Conservation (phyloP, 2,888 invertebrate species). For the Cryptophagus acutangulus region DNA sequence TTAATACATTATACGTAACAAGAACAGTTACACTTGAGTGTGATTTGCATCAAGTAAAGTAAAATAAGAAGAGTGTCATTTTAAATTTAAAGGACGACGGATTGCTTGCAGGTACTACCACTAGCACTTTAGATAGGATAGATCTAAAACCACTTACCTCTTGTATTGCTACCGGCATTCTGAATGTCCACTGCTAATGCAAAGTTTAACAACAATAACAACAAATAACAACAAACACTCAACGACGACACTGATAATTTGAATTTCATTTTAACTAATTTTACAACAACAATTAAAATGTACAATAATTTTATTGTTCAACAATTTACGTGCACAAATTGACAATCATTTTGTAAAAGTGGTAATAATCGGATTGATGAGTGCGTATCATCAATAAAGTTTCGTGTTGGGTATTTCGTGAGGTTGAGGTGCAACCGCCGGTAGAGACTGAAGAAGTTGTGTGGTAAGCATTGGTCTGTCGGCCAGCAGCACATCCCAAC, state of each 20-base stretch:
- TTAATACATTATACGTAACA: too few relatives aligned
- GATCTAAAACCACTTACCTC: slow-evolving; percentile 36
- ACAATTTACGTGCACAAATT: too few relatives aligned
- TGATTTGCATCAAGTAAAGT: too few relatives aligned
- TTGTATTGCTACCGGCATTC: slow-evolving; percentile 22
- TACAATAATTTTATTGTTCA: slow-evolving; percentile 4
- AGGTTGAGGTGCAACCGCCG: slow-evolving; percentile 30
- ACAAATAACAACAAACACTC: too few relatives aligned
- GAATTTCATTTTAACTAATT: slow-evolving; percentile 32
- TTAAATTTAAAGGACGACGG: too few relatives aligned
- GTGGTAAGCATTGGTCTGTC: slow-evolving; percentile 39
- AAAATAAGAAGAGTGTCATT: too few relatives aligned
- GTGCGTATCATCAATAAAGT: too few relatives aligned
- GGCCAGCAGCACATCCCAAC: slow-evolving; percentile 46
- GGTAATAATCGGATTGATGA: slow-evolving; percentile 2
- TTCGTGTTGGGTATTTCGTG: too few relatives aligned
- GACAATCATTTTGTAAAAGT: too few relatives aligned
- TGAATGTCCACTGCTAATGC: slow-evolving; percentile 28
- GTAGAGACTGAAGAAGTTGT: slow-evolving; percentile 31
- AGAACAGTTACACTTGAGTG: too few relatives aligned
- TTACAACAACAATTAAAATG: slow-evolving; percentile 9
- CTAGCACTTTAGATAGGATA: too few relatives aligned
- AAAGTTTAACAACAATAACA: slow-evolving; percentile 31
- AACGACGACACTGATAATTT: slow-evolving; percentile 31
- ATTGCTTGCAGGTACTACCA: too few relatives aligned